phyloP scores from a whole-genome alignment of 2,888 invertebrate species.

The Vannuccia rotundouncinata region DNA sequence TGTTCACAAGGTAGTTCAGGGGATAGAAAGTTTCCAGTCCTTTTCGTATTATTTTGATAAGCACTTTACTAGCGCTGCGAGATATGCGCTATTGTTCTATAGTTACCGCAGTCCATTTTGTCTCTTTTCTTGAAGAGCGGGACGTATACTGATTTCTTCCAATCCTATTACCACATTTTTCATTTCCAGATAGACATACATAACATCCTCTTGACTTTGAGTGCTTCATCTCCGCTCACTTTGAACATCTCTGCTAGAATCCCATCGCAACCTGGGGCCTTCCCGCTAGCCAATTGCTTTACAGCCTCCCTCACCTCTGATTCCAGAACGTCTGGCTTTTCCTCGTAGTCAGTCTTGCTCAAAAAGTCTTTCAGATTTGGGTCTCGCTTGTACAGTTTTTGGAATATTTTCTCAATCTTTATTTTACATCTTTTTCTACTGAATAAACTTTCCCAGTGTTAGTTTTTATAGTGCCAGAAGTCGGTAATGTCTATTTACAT shows the following conservation, averaged over 20 bases:
- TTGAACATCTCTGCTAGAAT: no score
- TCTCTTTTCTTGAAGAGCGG: constrained; percentile 12
- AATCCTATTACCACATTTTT: neutral
- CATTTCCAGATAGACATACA: neutral
- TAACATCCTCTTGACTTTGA: neutral
- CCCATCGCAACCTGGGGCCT: no score
- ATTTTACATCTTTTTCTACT: constrained; percentile 7
- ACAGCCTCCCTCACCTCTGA: no score
- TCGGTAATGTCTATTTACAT: no score
- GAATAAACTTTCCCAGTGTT: no score
- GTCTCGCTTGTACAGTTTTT: no score
- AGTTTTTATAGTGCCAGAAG: no score
- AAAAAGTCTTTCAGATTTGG: neutral
- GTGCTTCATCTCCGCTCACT: neutral
- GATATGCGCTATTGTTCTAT: neutral
- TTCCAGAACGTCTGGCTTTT: neutral
- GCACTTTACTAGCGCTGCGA: neutral
- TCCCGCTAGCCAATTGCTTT: neutral
- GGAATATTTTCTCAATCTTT: no score
- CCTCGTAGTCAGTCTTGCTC: neutral
- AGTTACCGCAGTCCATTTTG: neutral
- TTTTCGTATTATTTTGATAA: no score
- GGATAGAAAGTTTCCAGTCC: no score
- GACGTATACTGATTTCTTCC: constrained; percentile 1
- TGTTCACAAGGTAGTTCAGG: constrained; percentile 1